Evolutionary conservation across 2,797 vertebrate genomes (phyloP).

Genomic region (Onychomys leucogaster): DNA sequence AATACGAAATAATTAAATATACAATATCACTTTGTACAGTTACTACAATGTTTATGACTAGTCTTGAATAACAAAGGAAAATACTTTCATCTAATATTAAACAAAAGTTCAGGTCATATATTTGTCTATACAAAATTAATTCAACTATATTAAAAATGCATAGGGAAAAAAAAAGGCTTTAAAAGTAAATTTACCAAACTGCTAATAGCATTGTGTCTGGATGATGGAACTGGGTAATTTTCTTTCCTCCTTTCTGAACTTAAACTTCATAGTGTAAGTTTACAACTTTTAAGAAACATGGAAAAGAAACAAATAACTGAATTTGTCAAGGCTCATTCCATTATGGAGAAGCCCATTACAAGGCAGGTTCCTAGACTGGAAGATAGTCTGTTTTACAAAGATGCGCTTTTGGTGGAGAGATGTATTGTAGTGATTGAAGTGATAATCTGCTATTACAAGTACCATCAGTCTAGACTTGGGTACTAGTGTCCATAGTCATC

Average conservation of each 20-base stretch:
- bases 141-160: constrained; percentile 27
- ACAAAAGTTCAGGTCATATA: background rate
- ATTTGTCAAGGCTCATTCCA: background rate
- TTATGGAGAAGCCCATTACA: background rate
- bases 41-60: constrained; percentile 39
- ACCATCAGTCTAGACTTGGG: background rate
- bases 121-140: constrained; percentile 49
- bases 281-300: background rate
- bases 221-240: background rate
- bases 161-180: background rate
- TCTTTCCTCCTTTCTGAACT: constrained; percentile 38
- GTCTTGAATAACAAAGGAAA: constrained; percentile 40
- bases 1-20: background rate
- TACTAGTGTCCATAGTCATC: background rate
- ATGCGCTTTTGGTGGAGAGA: background rate
- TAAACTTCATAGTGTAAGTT: background rate
- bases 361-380: background rate
- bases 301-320: background rate
- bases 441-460: background rate
- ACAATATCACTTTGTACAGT: background rate
- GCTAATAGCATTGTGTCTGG: background rate
- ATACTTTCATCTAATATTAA: background rate
- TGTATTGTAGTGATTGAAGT: background rate
- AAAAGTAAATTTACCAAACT: constrained; percentile 47
- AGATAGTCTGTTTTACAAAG: background rate